Evolutionary conservation across 1,140 invertebrate genomes (phyloP), one percentile per base, ranked within the genome.

Genomic region (Micrasema longulum): DNA sequence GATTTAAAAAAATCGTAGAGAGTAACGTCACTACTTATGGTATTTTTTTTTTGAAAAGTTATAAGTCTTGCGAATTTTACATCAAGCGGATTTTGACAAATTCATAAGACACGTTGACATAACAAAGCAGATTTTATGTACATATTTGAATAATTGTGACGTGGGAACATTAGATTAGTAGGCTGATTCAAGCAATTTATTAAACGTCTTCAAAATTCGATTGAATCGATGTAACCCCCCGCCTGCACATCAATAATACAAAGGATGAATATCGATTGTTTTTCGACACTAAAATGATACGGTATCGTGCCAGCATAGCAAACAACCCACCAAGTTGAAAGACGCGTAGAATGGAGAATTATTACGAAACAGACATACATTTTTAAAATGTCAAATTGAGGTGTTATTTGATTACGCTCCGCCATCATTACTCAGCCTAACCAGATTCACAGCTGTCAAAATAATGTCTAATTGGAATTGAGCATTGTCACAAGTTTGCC

Each of bases 381-480:
- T 62, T 62, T 62, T 62, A 62, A 62, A 43, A 43, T 43, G 20
- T 20, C 57, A 62, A 62, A 41, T 43, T 43, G 57, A 62, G 35
- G 57, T 62, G 57, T 62, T 62, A 43, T 62, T 62, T 62, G 38
- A 62, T 62, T 62, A 22, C 38, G 57, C 43, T 43, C 20, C n/a
- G 14, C 35, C n/a, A 36, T 62, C 38, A 62, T 62, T 62, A 62
- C 57, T 43, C 38, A 47, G 62, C 11, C 62, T 7, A 48, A 48
- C 41, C 62, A 65, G 45, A 47, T 65, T 48, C 65, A 53, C 65
- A 67, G 26, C 65, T 67, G 65, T 67, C 65, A 53, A 53, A 67
- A 67, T 67, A 67, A 38, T 11, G 47, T 50, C 48, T 53, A 47
- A 65, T 31, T 65, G 41, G 31, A 47, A 47, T 48, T 48, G 41